Conservation (phyloP, 2,113 vertebrate genomes). For the Desmodus rotundus region DNA sequence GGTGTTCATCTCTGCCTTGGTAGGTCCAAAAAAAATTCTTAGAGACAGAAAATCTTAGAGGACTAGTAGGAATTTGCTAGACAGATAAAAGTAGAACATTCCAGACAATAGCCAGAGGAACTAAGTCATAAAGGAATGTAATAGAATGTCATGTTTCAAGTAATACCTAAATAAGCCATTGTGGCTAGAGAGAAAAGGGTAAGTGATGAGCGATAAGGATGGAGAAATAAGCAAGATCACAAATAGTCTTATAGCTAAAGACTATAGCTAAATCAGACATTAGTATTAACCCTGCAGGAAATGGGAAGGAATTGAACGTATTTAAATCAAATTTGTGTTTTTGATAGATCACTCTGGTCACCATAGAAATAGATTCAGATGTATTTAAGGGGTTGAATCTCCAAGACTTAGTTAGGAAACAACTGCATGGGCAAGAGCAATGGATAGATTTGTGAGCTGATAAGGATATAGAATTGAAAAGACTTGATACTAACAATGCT, state of each 20-base stretch:
- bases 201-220: background rate
- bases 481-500: background rate
- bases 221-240: conserved; percentile 15
- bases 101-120: conserved; percentile 1
- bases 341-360: background rate
- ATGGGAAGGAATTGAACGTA: background rate
- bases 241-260: background rate
- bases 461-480: background rate
- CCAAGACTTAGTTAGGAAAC: background rate
- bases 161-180: conserved; percentile 12
- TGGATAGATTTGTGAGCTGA: background rate
- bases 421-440: background rate
- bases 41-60: background rate
- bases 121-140: conserved; percentile 29
- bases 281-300: background rate
- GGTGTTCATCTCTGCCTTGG: background rate
- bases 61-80: background rate
- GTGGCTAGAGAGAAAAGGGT: background rate
- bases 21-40: conserved; percentile 30
- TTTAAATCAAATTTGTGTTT: background rate
- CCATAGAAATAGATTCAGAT: background rate
- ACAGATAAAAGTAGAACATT: background rate
- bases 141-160: background rate
- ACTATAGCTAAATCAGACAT: background rate
- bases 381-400: background rate